phyloP scores from a whole-genome alignment of 2,113 vertebrate genomes.

The Halichoeres trimaculatus region DNA sequence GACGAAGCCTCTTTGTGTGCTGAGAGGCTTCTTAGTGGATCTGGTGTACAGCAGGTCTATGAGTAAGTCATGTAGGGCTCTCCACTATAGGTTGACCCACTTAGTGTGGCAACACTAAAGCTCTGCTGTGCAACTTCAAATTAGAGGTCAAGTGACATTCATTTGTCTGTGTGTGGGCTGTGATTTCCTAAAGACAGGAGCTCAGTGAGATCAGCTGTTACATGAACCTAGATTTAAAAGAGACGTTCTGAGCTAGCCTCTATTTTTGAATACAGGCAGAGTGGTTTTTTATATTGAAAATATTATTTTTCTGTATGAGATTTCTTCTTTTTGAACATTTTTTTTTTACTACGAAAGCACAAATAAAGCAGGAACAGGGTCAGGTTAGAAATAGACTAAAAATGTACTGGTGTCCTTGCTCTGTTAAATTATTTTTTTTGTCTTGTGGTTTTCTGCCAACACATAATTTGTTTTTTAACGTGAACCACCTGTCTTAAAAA shows the following conservation, averaged over 20 bases:
- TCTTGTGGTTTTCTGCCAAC: no score
- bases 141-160: background rate
- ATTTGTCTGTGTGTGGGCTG: background rate
- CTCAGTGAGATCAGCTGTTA: background rate
- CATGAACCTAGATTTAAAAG: background rate
- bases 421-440: no score
- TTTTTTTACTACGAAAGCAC: no score
- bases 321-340: no score
- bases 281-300: no score
- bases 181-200: background rate
- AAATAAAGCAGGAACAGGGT: no score
- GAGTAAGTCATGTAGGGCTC: background rate
- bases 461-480: no score
- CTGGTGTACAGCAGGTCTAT: background rate
- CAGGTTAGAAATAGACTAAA: no score
- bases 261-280: background rate
- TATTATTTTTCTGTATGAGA: no score
- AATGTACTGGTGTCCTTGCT: no score
- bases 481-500: no score
- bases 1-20: background rate
- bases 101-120: background rate
- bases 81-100: background rate
- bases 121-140: background rate
- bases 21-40: slow-evolving; percentile 1
- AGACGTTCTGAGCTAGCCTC: background rate